Evolutionary conservation across 2,888 invertebrate species (phyloP).

Genomic region (Diaprepes abbreviatus): DNA sequence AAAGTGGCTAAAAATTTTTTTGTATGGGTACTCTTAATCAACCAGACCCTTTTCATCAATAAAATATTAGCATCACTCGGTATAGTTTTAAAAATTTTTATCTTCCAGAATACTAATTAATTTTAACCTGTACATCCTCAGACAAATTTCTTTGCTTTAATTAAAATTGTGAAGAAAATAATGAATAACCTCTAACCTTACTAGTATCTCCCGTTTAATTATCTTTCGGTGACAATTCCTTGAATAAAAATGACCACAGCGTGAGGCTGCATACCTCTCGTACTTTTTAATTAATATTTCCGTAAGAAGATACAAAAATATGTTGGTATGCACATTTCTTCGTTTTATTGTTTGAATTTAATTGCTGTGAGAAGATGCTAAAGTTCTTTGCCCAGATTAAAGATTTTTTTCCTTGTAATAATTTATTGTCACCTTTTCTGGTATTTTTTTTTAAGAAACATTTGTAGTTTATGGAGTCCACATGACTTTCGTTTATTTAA

Average conservation of each 20-base stretch:
- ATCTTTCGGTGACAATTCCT: conserved; percentile 13
- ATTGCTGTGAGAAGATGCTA: background rate
- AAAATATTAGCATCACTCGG: background rate
- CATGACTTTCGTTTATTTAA: too few species aligned
- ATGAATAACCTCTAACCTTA: background rate
- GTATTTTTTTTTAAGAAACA: too few species aligned
- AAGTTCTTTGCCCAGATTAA: too few species aligned
- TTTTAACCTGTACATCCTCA: background rate
- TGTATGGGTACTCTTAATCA: too few species aligned
- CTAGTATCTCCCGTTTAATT: background rate
- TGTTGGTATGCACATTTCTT: background rate
- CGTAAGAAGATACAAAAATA: conserved; percentile 2
- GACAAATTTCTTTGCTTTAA: background rate
- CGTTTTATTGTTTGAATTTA: background rate
- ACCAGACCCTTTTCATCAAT: too few species aligned
- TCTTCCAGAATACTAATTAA: background rate
- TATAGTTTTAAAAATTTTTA: background rate
- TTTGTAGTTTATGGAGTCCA: too few species aligned
- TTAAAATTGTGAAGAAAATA: background rate
- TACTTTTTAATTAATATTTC: conserved; percentile 15
- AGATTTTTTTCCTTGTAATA: too few species aligned
- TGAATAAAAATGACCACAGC: background rate
- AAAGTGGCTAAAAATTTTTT: too few species aligned
- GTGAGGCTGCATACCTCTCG: conserved; percentile 16
- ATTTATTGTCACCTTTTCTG: too few species aligned